These are phyloP conservation scores for Lampris incognitus DNA, from an alignment of 2,113 vertebrate genomes.

Conservation along the genomic window DNA sequence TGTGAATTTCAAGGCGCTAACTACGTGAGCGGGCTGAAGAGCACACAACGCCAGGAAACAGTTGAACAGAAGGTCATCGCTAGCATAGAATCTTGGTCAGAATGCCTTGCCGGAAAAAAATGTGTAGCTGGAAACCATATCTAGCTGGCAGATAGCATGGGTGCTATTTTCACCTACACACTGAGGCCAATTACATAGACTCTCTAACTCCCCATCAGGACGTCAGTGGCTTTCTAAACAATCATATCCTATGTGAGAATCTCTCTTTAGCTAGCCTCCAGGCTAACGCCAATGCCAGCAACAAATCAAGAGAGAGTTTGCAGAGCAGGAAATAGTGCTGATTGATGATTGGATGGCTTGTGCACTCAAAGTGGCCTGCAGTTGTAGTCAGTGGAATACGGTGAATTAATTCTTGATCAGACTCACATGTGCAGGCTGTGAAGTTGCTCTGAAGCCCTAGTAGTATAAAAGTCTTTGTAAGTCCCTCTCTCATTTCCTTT, in stretches of 20 bases:
- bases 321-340: slow-evolving; percentile 65
- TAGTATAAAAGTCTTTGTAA: slow-evolving; percentile 19
- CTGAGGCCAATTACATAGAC: slow-evolving; percentile 24
- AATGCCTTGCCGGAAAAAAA: background rate
- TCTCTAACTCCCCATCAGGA: slow-evolving; percentile 32
- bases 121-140: too few species aligned
- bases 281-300: slow-evolving; percentile 27
- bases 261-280: slow-evolving; percentile 9
- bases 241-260: slow-evolving; percentile 28
- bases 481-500: slow-evolving; percentile 69
- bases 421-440: slow-evolving; percentile 51
- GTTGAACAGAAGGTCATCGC: background rate
- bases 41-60: too few species aligned
- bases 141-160: background rate
- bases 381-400: slow-evolving; percentile 32
- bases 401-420: slow-evolving; percentile 53
- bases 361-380: slow-evolving; percentile 45
- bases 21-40: background rate
- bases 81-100: background rate
- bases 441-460: slow-evolving; percentile 22
- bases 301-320: slow-evolving; percentile 28
- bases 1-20: background rate
- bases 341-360: slow-evolving; percentile 58
- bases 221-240: slow-evolving; percentile 35
- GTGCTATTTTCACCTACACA: slow-evolving; percentile 30